phyloP scores from a whole-genome alignment of 2,797 vertebrate species.

The Novumbra hubbsi region DNA sequence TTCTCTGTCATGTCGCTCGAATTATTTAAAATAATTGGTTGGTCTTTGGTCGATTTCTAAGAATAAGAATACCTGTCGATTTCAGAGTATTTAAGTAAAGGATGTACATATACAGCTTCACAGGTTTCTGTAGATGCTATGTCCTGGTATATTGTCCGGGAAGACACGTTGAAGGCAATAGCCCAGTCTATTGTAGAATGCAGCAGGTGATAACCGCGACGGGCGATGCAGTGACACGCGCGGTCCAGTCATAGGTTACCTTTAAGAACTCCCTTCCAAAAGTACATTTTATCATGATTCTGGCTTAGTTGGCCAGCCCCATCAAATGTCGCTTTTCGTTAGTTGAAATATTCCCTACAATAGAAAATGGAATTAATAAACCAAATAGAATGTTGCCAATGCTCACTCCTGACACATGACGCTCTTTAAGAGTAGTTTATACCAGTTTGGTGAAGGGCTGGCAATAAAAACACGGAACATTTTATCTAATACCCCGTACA shows the following conservation, averaged over 20 bases:
- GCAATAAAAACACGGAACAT: slow-evolving; percentile 36
- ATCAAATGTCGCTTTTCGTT: no score
- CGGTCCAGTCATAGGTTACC: background rate
- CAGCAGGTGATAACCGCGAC: slow-evolving; percentile 64
- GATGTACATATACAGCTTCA: no score
- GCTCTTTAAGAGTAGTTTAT: background rate
- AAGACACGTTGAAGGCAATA: background rate
- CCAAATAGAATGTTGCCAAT: no score
- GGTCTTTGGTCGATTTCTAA: background rate
- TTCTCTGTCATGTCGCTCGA: background rate
- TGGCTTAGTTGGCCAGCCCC: no score
- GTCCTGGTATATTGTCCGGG: background rate
- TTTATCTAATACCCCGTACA: slow-evolving; percentile 34
- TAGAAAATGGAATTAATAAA: no score
- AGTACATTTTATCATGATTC: background rate
- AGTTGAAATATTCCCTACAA: no score
- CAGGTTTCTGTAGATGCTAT: background rate
- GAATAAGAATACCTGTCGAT: no score
- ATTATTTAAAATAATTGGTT: background rate
- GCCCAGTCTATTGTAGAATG: slow-evolving; percentile 31
- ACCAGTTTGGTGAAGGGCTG: slow-evolving; percentile 34
- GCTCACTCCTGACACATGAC: no score
- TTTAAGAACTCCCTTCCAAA: background rate
- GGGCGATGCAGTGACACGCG: slow-evolving; percentile 33
- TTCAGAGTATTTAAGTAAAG: background rate